phyloP scores from a whole-genome alignment of 2,888 invertebrate genomes.

The Pimpla rufipes region DNA sequence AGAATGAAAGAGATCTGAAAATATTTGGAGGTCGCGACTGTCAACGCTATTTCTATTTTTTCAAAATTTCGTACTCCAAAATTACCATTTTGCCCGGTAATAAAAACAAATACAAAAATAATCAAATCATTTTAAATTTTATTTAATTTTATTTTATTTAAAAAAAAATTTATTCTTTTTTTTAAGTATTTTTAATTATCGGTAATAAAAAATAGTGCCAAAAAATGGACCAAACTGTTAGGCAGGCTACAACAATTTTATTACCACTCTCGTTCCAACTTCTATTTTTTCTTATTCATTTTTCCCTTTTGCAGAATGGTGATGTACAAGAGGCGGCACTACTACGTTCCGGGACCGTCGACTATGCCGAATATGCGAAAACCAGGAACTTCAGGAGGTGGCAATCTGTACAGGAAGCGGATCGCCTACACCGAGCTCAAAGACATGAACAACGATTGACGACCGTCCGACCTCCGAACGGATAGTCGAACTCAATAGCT shows the following conservation, averaged over 20 bases:
- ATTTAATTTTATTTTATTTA: too few species aligned
- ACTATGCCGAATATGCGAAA: slow-evolving; percentile 77
- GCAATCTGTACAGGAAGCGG: slow-evolving; percentile 80
- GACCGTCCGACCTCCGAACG: slow-evolving; percentile 47
- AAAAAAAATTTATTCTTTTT: too few species aligned
- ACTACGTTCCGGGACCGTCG: slow-evolving; percentile 79
- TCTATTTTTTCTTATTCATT: slow-evolving; percentile 40
- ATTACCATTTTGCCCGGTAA: too few species aligned
- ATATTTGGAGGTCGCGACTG: too few species aligned
- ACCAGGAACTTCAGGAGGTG: slow-evolving; percentile 54
- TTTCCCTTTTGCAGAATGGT: slow-evolving; percentile 78
- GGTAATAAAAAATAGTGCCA: too few species aligned
- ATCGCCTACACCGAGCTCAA: slow-evolving; percentile 83
- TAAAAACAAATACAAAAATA: too few species aligned
- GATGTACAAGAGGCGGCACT: slow-evolving; percentile 82
- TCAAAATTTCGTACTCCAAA: too few species aligned
- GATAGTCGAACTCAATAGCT: slow-evolving; percentile 39
- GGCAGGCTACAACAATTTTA: neutral
- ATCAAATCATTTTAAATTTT: too few species aligned
- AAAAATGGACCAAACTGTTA: too few species aligned
- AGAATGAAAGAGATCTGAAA: too few species aligned
- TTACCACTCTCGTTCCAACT: neutral
- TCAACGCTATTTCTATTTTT: too few species aligned
- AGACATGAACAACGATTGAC: slow-evolving; percentile 84
- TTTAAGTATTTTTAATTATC: too few species aligned